These are phyloP conservation scores for Amaurobius ferox DNA, from an alignment of 2,888 invertebrate species.

Conservation along the genomic window DNA sequence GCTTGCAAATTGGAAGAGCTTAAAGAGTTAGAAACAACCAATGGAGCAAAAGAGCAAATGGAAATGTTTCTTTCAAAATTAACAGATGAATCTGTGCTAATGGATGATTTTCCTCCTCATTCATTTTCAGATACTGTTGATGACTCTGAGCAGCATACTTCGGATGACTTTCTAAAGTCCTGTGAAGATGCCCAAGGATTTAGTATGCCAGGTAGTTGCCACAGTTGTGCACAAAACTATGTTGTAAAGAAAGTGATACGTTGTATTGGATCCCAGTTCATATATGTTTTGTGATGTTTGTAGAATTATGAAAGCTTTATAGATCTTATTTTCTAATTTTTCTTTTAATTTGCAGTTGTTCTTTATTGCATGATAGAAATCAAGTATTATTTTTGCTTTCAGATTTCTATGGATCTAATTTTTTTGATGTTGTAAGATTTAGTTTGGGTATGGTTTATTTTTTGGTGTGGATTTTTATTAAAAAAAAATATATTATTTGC, in stretches of 20 bases:
- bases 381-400: too few relatives aligned
- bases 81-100: constrained; percentile 63
- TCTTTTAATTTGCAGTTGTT: constrained; percentile 3
- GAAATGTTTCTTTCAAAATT: constrained; percentile 68
- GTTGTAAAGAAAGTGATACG: constrained; percentile 51
- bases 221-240: constrained; percentile 65
- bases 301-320: background rate
- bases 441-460: too few relatives aligned
- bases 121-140: constrained; percentile 58
- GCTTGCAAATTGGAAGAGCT: constrained; percentile 50
- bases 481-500: too few relatives aligned
- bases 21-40: constrained; percentile 33
- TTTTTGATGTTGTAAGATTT: too few relatives aligned
- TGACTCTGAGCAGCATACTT: constrained; percentile 41
- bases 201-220: constrained; percentile 69
- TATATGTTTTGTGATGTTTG: constrained; percentile 2
- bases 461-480: too few relatives aligned
- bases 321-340: background rate
- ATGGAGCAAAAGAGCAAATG: constrained; percentile 66
- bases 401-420: too few relatives aligned
- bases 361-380: background rate
- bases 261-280: constrained; percentile 2
- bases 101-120: constrained; percentile 66
- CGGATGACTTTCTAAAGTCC: constrained; percentile 58
- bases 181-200: constrained; percentile 66